Conservation (phyloP, 2,888 invertebrate genomes). For the Thereva nobilitata region DNA sequence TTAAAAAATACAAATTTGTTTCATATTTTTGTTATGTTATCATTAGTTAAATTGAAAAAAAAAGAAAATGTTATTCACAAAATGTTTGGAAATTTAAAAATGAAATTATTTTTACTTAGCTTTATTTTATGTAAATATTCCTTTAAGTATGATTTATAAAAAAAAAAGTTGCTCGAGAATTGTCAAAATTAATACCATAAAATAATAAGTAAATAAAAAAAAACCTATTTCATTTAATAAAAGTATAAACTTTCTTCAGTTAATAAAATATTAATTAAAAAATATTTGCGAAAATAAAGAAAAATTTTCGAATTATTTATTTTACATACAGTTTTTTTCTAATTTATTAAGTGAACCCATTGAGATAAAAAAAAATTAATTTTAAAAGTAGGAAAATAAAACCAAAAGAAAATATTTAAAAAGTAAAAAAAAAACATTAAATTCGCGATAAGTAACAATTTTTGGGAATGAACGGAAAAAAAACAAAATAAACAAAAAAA, state of each 20-base stretch:
- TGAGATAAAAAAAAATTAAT: slow-evolving; percentile 15
- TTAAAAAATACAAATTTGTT: slow-evolving; percentile 28
- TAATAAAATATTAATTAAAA: too few relatives aligned
- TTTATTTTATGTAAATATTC: slow-evolving; percentile 17
- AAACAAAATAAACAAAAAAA: slow-evolving; percentile 52
- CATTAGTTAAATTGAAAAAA: slow-evolving; percentile 33
- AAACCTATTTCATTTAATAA: slow-evolving; percentile 25
- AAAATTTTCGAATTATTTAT: too few relatives aligned
- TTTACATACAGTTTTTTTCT: too few relatives aligned
- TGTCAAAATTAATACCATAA: slow-evolving; percentile 25
- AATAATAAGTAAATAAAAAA: slow-evolving; percentile 11
- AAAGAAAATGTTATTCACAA: slow-evolving; percentile 30
- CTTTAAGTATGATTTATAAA: slow-evolving; percentile 24
- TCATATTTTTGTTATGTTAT: slow-evolving; percentile 34
- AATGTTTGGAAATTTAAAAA: slow-evolving; percentile 32
- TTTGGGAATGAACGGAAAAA: slow-evolving; percentile 45
- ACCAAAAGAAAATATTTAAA: neutral
- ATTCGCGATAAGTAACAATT: slow-evolving; percentile 28
- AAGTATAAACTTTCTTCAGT: neutral
- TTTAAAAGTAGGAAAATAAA: slow-evolving; percentile 32
- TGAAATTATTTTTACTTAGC: slow-evolving; percentile 7
- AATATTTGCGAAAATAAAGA: too few relatives aligned
- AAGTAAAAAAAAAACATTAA: neutral
- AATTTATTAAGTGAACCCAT: neutral
- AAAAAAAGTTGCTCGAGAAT: slow-evolving; percentile 37